A percentile compares a stretch with the other conserved stretches of the same genome.
These are phyloP conservation scores for Silurus meridionalis DNA, from an alignment of 2,113 vertebrate species.

Conservation along the genomic window DNA sequence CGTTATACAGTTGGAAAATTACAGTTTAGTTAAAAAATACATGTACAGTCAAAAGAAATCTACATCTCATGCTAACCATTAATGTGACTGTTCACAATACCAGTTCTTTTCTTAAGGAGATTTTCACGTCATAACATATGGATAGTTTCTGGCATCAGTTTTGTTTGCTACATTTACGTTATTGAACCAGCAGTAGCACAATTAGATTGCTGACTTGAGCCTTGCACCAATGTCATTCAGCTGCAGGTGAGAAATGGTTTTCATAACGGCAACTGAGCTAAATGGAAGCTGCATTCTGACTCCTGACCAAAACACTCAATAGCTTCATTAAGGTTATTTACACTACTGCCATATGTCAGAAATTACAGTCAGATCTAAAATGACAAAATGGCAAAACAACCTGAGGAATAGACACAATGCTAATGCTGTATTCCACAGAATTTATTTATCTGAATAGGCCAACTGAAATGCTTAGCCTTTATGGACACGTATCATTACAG, in stretches of 20 bases:
- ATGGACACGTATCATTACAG: neutral
- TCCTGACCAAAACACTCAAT: neutral
- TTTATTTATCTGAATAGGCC: neutral
- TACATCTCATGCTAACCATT: neutral
- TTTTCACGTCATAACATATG: neutral
- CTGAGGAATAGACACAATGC: neutral
- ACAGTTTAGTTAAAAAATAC: neutral
- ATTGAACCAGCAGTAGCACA: neutral
- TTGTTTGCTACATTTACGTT: neutral
- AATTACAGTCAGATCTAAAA: conserved; percentile 25
- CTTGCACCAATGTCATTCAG: neutral
- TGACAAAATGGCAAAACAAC: conserved; percentile 21
- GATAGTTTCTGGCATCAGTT: neutral
- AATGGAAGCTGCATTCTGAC: neutral
- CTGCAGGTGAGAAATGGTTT: conserved; percentile 23
- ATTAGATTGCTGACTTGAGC: neutral
- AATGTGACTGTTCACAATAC: neutral
- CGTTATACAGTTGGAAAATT: neutral
- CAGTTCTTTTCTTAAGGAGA: neutral
- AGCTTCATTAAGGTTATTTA: neutral
- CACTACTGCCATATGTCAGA: neutral
- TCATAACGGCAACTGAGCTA: conserved; percentile 17
- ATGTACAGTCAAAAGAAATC: neutral
- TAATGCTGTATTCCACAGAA: neutral
- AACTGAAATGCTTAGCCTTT: neutral